Evolutionary conservation across 1,140 invertebrate genomes (phyloP).

Genomic region (Pinna nobilis): DNA sequence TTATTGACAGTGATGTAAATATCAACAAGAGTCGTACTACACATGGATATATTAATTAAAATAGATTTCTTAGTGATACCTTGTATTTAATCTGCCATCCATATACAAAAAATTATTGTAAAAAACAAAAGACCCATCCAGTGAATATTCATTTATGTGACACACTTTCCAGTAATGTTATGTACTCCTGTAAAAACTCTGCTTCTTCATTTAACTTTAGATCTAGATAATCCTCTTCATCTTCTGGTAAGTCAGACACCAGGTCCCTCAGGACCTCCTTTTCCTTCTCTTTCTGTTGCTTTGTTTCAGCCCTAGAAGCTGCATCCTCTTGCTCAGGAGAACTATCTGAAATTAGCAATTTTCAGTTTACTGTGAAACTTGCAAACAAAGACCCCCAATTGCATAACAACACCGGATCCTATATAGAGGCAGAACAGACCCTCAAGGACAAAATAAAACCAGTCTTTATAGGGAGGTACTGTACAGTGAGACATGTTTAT

Average conservation of each 20-base stretch:
- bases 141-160: neutral
- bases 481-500: no score
- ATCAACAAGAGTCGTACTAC: no score
- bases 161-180: conserved; percentile 36
- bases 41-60: no score
- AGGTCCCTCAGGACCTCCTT: conserved; percentile 59
- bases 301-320: neutral
- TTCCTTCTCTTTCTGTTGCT: conserved; percentile 44
- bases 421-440: neutral
- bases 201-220: conserved; percentile 64
- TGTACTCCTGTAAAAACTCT: conserved; percentile 64
- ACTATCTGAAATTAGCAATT: conserved; percentile 5
- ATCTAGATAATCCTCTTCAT: conserved; percentile 71
- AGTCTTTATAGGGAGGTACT: no score
- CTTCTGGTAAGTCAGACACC: conserved; percentile 61
- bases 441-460: no score
- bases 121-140: neutral
- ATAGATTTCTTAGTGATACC: conserved; percentile 11
- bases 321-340: conserved; percentile 22
- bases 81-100: neutral
- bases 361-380: neutral
- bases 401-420: neutral
- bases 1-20: no score
- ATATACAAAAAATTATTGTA: neutral
- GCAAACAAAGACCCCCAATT: neutral